Evolutionary conservation across 2,888 invertebrate species (phyloP).

Genomic region (Aporophyla nigra): DNA sequence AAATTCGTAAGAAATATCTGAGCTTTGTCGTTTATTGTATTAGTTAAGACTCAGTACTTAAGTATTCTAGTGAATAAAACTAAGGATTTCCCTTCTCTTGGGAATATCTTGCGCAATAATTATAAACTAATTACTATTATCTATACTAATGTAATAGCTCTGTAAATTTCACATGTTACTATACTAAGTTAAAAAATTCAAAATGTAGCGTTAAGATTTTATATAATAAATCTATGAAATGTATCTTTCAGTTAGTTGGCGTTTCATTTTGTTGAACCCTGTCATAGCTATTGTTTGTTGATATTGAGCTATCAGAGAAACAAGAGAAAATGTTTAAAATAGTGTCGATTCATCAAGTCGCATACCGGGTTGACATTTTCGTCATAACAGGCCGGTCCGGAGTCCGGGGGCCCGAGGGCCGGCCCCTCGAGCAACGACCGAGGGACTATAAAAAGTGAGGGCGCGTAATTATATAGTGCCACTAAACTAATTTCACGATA

Average conservation of each 20-base stretch:
- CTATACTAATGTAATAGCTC: constrained; percentile 88
- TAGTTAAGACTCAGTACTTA: constrained; percentile 86
- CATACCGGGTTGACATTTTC: constrained; percentile 90
- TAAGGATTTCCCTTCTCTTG: constrained; percentile 80
- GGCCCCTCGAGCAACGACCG: constrained; percentile 68
- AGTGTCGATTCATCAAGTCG: constrained; percentile 90
- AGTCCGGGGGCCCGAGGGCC: constrained; percentile 68
- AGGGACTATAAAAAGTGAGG: constrained; percentile 88
- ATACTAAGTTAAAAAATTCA: constrained; percentile 87
- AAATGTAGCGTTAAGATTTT: constrained; percentile 90
- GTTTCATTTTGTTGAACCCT: constrained; percentile 74
- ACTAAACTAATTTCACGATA: constrained; percentile 91
- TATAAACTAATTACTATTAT: constrained; percentile 89
- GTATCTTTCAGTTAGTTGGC: constrained; percentile 82
- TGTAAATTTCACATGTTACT: constrained; percentile 91
- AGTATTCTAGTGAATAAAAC: constrained; percentile 84
- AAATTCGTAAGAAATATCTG: constrained; percentile 89
- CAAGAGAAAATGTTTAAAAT: constrained; percentile 84
- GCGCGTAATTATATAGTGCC: constrained; percentile 91
- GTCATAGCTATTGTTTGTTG: constrained; percentile 40
- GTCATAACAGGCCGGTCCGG: constrained; percentile 86
- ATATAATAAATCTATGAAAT: constrained; percentile 91
- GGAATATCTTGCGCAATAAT: constrained; percentile 89
- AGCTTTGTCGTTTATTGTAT: constrained; percentile 89
- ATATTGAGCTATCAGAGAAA: constrained; percentile 70